Evolutionary conservation across 30 jellyfish, hydroid and myxozoan species (phyloP).

Genomic region (Hydractinia symbiolongicarpus): DNA sequence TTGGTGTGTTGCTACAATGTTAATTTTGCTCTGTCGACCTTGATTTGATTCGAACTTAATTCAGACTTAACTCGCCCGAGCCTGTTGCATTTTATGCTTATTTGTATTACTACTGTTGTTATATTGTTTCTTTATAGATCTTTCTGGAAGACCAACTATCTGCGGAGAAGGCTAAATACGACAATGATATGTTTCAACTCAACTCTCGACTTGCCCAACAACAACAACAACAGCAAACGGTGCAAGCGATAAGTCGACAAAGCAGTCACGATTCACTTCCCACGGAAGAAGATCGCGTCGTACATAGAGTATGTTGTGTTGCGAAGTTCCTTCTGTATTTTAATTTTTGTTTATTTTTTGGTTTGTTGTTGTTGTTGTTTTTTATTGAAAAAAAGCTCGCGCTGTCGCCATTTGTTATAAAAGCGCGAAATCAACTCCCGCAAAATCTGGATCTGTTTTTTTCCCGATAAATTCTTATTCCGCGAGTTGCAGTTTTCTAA

Average conservation of each 20-base stretch:
- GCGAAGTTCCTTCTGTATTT: too few species aligned
- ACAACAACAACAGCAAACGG: background rate
- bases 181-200: constrained; percentile 24
- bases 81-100: background rate
- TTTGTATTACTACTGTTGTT: background rate
- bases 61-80: background rate
- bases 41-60: background rate
- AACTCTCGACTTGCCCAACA: constrained; percentile 11
- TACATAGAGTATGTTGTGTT: background rate
- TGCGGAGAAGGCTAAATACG: constrained; percentile 57
- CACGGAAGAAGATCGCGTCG: background rate
- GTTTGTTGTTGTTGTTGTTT: too few species aligned
- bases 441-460: too few species aligned
- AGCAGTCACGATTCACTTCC: constrained; percentile 13
- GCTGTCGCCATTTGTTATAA: too few species aligned
- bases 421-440: too few species aligned
- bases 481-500: too few species aligned
- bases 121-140: background rate
- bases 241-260: constrained; percentile 9
- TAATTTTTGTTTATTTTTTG: too few species aligned
- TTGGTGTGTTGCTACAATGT: background rate
- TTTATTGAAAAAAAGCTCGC: too few species aligned
- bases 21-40: background rate
- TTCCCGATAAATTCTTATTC: too few species aligned
- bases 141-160: constrained; percentile 64